These are phyloP conservation scores for Sphaeridia pumilis DNA, from an alignment of 2,888 invertebrate species.

Conservation along the genomic window DNA sequence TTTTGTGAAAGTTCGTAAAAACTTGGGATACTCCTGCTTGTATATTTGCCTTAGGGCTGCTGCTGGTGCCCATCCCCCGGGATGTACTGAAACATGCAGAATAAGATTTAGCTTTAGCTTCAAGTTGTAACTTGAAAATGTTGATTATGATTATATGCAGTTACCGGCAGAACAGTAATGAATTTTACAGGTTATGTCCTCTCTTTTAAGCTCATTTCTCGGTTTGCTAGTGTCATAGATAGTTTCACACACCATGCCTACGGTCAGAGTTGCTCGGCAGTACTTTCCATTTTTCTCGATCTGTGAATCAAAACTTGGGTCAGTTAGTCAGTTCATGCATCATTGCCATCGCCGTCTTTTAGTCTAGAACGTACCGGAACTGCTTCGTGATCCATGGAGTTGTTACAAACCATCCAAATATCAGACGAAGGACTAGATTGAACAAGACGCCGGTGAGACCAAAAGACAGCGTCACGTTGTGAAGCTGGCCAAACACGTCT, in stretches of 20 bases:
- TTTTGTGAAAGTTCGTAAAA: conserved; percentile 89
- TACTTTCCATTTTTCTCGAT: conserved; percentile 64
- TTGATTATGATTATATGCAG: conserved; percentile 37
- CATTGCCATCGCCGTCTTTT: no score
- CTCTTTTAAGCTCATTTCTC: conserved; percentile 58
- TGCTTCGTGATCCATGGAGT: conserved; percentile 38
- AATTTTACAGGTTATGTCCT: conserved; percentile 89
- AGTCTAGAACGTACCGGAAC: neutral
- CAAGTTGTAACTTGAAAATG: neutral
- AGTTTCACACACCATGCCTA: conserved; percentile 92
- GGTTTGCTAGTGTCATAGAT: conserved; percentile 61
- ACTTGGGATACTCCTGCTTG: conserved; percentile 97
- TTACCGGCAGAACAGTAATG: conserved; percentile 93
- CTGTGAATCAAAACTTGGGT: conserved; percentile 44
- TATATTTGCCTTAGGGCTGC: conserved; percentile 91
- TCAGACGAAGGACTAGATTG: conserved; percentile 48
- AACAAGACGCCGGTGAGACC: conserved; percentile 80
- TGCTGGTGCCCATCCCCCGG: conserved; percentile 98
- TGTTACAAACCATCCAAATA: conserved; percentile 92
- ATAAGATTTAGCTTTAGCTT: neutral
- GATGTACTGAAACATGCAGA: conserved; percentile 63
- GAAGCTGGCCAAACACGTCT: conserved; percentile 99
- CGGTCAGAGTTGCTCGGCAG: conserved; percentile 85
- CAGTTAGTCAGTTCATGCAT: no score
- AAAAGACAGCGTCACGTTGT: conserved; percentile 93